phyloP scores from a whole-genome alignment of 2,797 vertebrate species.

The Amblyraja radiata region DNA sequence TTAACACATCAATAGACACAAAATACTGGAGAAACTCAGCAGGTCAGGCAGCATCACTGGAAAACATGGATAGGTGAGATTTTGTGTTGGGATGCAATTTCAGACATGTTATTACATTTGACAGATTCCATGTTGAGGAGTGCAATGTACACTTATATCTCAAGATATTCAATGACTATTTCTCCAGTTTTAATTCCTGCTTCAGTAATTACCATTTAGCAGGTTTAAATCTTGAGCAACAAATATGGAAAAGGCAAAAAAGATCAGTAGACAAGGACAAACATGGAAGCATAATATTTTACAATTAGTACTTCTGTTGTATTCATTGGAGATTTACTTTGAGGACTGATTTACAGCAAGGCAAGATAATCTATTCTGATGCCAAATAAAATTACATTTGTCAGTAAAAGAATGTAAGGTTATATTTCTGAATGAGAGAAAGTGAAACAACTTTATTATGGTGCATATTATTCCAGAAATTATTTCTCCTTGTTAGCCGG shows the following conservation, averaged over 20 bases:
- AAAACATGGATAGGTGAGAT: too few species aligned
- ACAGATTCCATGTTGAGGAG: not conserved
- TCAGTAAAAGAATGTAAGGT: not conserved
- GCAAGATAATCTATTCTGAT: not conserved
- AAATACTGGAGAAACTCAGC: too few species aligned
- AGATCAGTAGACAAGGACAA: not conserved
- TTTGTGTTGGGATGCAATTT: too few species aligned
- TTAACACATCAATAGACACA: not conserved
- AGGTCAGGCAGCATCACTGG: too few species aligned
- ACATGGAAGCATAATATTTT: not conserved
- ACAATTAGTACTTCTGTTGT: not conserved
- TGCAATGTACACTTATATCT: not conserved
- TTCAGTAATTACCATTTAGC: not conserved
- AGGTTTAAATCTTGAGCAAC: not conserved
- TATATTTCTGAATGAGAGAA: not conserved
- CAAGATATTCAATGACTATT: not conserved
- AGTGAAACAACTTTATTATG: not conserved
- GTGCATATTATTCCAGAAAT: not conserved
- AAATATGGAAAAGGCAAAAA: not conserved
- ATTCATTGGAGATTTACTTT: not conserved
- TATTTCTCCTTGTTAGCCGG: not conserved
- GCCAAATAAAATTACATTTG: not conserved
- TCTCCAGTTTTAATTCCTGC: not conserved
- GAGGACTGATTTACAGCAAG: not conserved
- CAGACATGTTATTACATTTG: too few species aligned